Conservation (phyloP, 2,797 vertebrate genomes). For the Carcharodon carcharias region DNA sequence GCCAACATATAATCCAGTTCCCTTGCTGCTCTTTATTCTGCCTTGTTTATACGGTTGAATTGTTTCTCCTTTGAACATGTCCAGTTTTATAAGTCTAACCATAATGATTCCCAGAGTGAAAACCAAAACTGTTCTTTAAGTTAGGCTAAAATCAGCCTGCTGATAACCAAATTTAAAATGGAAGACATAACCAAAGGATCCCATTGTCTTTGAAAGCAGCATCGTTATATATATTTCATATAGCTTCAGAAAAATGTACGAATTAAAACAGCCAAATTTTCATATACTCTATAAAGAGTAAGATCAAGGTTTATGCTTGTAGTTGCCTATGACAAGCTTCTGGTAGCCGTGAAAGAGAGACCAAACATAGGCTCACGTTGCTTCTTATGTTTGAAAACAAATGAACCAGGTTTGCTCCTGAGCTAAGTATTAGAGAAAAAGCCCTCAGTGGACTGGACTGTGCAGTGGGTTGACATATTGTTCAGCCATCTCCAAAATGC, state of each 20-base stretch:
- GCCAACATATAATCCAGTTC: background rate
- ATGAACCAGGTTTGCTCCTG: background rate
- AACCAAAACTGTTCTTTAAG: background rate
- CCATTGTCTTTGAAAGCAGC: constrained; percentile 52
- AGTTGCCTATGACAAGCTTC: background rate
- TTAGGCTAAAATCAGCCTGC: background rate
- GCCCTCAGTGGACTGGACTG: background rate
- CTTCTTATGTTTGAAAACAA: background rate
- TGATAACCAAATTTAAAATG: background rate
- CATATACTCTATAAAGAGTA: background rate
- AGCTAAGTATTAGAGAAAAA: background rate
- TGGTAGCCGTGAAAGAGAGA: background rate
- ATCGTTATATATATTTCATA: constrained; percentile 49
- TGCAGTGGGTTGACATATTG: background rate
- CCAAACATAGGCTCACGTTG: background rate
- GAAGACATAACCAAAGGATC: background rate
- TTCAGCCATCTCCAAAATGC: background rate
- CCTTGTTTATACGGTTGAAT: background rate
- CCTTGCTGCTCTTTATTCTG: background rate
- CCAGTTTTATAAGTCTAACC: background rate
- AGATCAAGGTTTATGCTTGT: background rate
- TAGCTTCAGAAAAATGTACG: background rate
- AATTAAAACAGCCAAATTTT: background rate
- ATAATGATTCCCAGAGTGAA: background rate
- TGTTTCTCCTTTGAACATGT: background rate